These are phyloP conservation scores for Steinernema carpocapsae DNA, from an alignment of 2,888 invertebrate genomes.

Conservation along the genomic window DNA sequence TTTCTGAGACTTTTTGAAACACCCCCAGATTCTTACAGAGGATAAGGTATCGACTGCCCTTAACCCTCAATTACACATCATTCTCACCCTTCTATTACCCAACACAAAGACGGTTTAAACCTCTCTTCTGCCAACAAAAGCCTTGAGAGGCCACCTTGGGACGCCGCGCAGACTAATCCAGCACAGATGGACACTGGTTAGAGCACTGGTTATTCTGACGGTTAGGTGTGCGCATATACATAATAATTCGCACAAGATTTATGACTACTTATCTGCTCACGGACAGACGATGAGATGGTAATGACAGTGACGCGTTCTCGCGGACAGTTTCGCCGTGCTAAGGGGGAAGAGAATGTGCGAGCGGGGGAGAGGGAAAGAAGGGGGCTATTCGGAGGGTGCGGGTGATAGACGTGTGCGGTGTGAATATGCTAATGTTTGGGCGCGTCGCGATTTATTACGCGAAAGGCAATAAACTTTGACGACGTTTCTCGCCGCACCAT, in stretches of 20 bases:
- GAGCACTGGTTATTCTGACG: too few species aligned
- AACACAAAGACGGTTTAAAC: not conserved
- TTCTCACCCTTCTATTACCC: not conserved
- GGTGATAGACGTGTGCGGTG: too few species aligned
- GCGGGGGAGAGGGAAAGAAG: too few species aligned
- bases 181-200: not conserved
- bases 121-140: not conserved
- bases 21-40: too few species aligned
- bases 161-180: not conserved
- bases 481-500: not conserved
- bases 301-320: slow-evolving; percentile 32
- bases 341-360: not conserved
- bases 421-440: slow-evolving; percentile 30
- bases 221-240: slow-evolving; percentile 17
- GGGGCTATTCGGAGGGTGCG: too few species aligned
- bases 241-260: slow-evolving; percentile 26
- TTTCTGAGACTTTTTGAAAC: too few species aligned
- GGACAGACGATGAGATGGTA: slow-evolving; percentile 18
- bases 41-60: too few species aligned
- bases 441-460: slow-evolving; percentile 32
- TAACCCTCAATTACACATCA: not conserved
- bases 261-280: slow-evolving; percentile 10
- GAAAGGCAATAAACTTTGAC: slow-evolving; percentile 26
- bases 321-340: slow-evolving; percentile 13
- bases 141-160: not conserved